Conservation (phyloP, 1,140 invertebrate genomes). For the Lordiphosa mommai region DNA sequence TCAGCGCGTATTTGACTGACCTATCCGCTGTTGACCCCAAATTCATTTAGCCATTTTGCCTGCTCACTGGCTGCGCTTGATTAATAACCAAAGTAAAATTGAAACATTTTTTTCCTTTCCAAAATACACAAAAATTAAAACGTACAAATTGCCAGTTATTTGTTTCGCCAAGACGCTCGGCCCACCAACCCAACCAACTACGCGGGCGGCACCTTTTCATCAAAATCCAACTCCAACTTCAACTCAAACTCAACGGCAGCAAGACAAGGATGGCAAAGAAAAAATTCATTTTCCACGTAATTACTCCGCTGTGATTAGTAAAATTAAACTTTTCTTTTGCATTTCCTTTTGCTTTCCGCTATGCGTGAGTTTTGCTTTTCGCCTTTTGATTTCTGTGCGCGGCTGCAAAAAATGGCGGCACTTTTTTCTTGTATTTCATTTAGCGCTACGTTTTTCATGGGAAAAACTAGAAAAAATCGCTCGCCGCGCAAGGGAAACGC, state of each 20-base stretch:
- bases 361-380: conserved; percentile 60
- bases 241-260: conserved; percentile 18
- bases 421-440: conserved; percentile 58
- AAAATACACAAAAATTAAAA: conserved; percentile 76
- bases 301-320: conserved; percentile 80
- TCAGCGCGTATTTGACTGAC: background rate
- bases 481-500: conserved; percentile 36
- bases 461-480: conserved; percentile 66
- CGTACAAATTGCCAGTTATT: conserved; percentile 78
- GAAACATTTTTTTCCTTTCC: conserved; percentile 43
- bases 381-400: conserved; percentile 61
- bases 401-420: conserved; percentile 58
- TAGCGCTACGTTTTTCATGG: conserved; percentile 79
- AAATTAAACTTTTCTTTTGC: conserved; percentile 79
- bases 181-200: background rate
- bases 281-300: conserved; percentile 80
- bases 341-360: conserved; percentile 60
- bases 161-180: conserved; percentile 45
- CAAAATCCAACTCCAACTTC: conserved; percentile 10
- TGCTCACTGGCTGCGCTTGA: conserved; percentile 42
- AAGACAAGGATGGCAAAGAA: background rate
- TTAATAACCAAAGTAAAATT: conserved; percentile 78
- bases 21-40: background rate
- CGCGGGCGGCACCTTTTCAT: conserved; percentile 46
- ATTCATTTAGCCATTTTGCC: conserved; percentile 17